These are phyloP conservation scores for Oikopleura dioica DNA, from an alignment of 23 tunicate species.

Conservation along the genomic window DNA sequence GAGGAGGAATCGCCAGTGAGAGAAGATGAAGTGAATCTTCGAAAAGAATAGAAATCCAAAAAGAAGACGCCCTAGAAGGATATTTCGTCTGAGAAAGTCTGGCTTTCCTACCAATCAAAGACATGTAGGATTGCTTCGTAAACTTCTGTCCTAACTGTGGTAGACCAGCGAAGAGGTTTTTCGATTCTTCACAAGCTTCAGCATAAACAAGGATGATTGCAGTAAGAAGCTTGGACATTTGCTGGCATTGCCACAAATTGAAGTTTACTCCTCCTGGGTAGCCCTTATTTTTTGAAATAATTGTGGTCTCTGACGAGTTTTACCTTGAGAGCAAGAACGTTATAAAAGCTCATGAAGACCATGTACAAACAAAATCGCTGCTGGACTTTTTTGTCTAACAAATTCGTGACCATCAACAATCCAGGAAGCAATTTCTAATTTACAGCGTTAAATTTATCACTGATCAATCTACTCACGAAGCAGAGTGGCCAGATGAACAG, in stretches of 20 bases:
- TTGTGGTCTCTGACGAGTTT: neutral
- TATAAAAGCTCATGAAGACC: neutral
- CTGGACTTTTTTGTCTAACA: neutral
- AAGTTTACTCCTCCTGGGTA: neutral
- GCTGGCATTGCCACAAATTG: neutral
- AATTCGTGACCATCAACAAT: neutral
- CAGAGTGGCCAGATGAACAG: neutral
- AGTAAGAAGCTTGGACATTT: neutral
- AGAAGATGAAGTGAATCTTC: neutral
- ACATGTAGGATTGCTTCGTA: neutral
- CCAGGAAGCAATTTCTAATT: neutral
- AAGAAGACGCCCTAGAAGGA: neutral
- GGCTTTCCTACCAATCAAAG: too few relatives aligned
- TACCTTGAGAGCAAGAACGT: neutral
- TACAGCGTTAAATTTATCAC: too few relatives aligned
- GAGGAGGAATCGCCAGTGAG: neutral
- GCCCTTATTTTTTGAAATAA: neutral
- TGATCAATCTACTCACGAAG: too few relatives aligned
- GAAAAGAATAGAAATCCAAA: neutral
- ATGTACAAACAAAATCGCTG: neutral
- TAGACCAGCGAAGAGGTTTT: neutral
- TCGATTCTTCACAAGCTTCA: conserved; percentile 10
- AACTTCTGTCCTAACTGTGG: neutral
- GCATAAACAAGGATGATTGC: conserved; percentile 1
- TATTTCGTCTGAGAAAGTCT: too few relatives aligned